Evolutionary conservation across 2,113 vertebrate species (phyloP).

Genomic region (Gymnocephalus cernua): DNA sequence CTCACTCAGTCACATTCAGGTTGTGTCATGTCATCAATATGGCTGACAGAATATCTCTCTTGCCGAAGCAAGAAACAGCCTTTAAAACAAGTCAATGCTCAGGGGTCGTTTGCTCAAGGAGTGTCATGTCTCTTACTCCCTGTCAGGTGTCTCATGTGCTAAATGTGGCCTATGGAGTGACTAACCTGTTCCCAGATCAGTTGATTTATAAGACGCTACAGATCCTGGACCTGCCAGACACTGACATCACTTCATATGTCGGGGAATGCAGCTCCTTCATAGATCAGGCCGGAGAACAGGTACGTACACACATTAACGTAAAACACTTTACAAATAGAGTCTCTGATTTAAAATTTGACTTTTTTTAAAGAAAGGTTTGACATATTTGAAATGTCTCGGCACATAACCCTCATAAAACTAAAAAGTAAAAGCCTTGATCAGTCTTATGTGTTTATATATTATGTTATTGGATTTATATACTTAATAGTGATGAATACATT

Average conservation of each 20-base stretch:
- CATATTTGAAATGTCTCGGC: background rate
- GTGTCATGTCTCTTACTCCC: slow-evolving; percentile 5
- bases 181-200: slow-evolving; percentile 88
- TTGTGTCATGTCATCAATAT: slow-evolving; percentile 56
- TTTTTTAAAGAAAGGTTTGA: background rate
- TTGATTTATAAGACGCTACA: slow-evolving; percentile 82
- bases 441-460: too few species aligned
- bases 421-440: too few species aligned
- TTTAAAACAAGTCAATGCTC: slow-evolving; percentile 27
- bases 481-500: too few species aligned
- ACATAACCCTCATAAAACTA: background rate
- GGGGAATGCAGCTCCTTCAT: slow-evolving; percentile 70
- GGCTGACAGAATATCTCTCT: slow-evolving; percentile 45
- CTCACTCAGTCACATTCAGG: slow-evolving; percentile 49
- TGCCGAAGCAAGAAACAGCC: slow-evolving; percentile 4
- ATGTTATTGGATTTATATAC: too few species aligned
- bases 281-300: slow-evolving; percentile 66
- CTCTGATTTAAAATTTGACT: too few species aligned
- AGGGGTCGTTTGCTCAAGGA: slow-evolving; percentile 39
- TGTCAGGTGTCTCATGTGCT: slow-evolving; percentile 93
- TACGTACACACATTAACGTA: background rate
- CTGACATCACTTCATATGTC: slow-evolving; percentile 88
- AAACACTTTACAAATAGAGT: background rate
- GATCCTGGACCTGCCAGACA: slow-evolving; percentile 94
- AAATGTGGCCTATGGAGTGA: slow-evolving; percentile 93